A percentile compares a stretch with the other conserved stretches of the same genome.
These are phyloP conservation scores for Cinara cedri DNA, from an alignment of 2,888 invertebrate genomes.

Conservation along the genomic window DNA sequence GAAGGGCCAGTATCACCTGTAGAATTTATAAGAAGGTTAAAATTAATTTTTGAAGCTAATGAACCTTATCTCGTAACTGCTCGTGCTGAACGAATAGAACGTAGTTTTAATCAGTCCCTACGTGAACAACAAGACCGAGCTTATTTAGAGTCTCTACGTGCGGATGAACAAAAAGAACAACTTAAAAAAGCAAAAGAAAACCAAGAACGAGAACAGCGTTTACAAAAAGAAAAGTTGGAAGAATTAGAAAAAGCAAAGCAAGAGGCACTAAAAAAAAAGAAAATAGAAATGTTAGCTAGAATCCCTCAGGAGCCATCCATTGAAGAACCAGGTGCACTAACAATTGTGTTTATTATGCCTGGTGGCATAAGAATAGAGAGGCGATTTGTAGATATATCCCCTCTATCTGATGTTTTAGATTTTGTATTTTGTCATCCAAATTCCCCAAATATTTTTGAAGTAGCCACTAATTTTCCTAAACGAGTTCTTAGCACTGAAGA, in stretches of 20 bases:
- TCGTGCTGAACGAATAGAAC: slow-evolving; percentile 82
- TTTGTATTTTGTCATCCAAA: slow-evolving; percentile 94
- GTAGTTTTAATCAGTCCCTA: slow-evolving; percentile 83
- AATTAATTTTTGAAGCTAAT: slow-evolving; percentile 72
- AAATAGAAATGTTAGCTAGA: slow-evolving; percentile 64
- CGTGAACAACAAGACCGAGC: slow-evolving; percentile 93
- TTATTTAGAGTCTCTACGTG: slow-evolving; percentile 85
- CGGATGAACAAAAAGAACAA: slow-evolving; percentile 94
- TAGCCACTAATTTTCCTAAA: slow-evolving; percentile 94
- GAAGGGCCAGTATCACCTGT: slow-evolving; percentile 81
- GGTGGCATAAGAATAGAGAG: slow-evolving; percentile 86
- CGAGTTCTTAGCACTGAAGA: slow-evolving; percentile 72
- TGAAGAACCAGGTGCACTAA: slow-evolving; percentile 74
- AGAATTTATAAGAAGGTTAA: slow-evolving; percentile 75
- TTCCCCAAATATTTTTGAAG: slow-evolving; percentile 91
- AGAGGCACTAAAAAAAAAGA: slow-evolving; percentile 54
- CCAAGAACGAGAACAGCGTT: slow-evolving; percentile 50
- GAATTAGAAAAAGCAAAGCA: slow-evolving; percentile 58
- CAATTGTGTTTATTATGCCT: slow-evolving; percentile 89
- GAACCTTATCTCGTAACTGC: slow-evolving; percentile 86
- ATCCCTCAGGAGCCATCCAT: slow-evolving; percentile 79
- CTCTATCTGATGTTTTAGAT: slow-evolving; percentile 76
- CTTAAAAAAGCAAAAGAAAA: slow-evolving; percentile 63
- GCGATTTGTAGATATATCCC: slow-evolving; percentile 69
- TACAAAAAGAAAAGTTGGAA: slow-evolving; percentile 47